Evolutionary conservation across 2,113 vertebrate species (phyloP).

Genomic region (Tamias sibiricus): DNA sequence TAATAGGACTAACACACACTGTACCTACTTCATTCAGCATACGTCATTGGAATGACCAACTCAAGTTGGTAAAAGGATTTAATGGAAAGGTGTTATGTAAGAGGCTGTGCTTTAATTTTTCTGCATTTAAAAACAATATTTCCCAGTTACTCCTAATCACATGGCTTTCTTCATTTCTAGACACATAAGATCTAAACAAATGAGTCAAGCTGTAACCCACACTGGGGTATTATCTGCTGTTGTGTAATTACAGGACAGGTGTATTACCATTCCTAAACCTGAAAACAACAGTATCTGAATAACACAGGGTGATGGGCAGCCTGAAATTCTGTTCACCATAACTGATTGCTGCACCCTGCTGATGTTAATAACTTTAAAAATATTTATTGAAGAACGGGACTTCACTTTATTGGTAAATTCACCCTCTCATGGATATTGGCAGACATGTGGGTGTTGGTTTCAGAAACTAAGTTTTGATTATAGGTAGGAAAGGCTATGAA

Average conservation of each 20-base stretch:
- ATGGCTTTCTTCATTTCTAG: conserved; percentile 63
- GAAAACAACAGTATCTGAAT: conserved; percentile 60
- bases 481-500: background rate
- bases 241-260: conserved; percentile 63
- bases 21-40: background rate
- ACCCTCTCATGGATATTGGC: background rate
- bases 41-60: background rate
- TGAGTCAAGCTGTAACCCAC: conserved; percentile 72
- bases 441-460: conserved; percentile 6
- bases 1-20: background rate
- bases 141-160: conserved; percentile 41
- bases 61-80: conserved; percentile 13
- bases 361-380: conserved; percentile 4
- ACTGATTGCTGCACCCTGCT: background rate
- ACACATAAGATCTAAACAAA: conserved; percentile 69
- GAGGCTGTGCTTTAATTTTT: conserved; percentile 34
- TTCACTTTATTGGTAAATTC: background rate
- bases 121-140: conserved; percentile 44
- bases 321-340: conserved; percentile 3
- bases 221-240: conserved; percentile 52
- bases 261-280: conserved; percentile 24
- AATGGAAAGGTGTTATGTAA: conserved; percentile 24
- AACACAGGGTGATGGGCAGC: conserved; percentile 10
- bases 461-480: background rate
- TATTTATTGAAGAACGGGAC: background rate